These are phyloP conservation scores for mouse (Mus musculus) DNA, from an alignment of 2,113 vertebrate genomes.

Conservation along the genomic window GRCm39 chr7:141180001-141180500, in stretches of 20 bases:
- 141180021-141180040: background rate
- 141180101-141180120: background rate
- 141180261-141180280: background rate
- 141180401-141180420: background rate
- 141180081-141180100: background rate
- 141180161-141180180: background rate
- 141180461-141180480: background rate
- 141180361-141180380: background rate
- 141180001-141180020: background rate
- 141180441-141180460: too few relatives aligned
- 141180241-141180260: background rate
- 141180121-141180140: background rate
- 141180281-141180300: background rate
- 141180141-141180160: background rate
- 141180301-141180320: background rate
- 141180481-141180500: background rate
- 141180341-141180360: background rate
- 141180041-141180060: background rate
- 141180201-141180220: background rate
- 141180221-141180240: background rate
- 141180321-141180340: background rate
- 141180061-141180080: background rate
- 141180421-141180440: background rate
- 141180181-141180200: background rate
- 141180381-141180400: background rate